These are phyloP conservation scores for Meiosimyza platycephala DNA, from an alignment of 2,888 invertebrate species.

Conservation along the genomic window DNA sequence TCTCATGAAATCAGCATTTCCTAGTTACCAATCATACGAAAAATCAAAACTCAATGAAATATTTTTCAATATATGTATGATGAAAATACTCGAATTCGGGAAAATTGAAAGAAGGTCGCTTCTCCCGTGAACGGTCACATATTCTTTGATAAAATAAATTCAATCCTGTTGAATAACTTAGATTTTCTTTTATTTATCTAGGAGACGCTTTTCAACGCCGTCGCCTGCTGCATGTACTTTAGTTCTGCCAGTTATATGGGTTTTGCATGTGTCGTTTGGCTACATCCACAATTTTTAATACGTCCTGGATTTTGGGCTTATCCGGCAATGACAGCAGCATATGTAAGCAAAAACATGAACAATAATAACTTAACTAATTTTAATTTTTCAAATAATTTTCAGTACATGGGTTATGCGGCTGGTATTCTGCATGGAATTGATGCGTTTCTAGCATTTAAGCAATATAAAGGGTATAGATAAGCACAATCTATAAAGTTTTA, in stretches of 20 bases:
- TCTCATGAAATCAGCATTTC: too few species aligned
- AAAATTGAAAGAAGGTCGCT: too few species aligned
- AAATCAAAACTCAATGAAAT: too few species aligned
- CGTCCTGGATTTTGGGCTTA: slow-evolving; percentile 83
- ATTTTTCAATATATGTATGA: too few species aligned
- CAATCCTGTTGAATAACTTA: neutral
- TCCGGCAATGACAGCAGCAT: slow-evolving; percentile 89
- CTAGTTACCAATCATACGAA: too few species aligned
- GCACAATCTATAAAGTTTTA: too few species aligned
- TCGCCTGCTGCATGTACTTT: slow-evolving; percentile 82
- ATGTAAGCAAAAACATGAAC: slow-evolving; percentile 73
- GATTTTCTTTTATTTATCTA: slow-evolving; percentile 62
- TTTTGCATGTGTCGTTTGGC: slow-evolving; percentile 80
- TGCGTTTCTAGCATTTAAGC: slow-evolving; percentile 80
- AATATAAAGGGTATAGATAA: slow-evolving; percentile 74
- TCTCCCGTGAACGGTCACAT: too few species aligned
- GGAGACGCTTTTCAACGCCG: slow-evolving; percentile 84
- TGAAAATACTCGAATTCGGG: too few species aligned
- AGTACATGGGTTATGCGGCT: slow-evolving; percentile 83
- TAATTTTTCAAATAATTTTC: slow-evolving; percentile 52
- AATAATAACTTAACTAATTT: neutral
- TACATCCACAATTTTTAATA: slow-evolving; percentile 80
- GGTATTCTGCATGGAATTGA: slow-evolving; percentile 83
- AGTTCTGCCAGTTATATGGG: slow-evolving; percentile 85
- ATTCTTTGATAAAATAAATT: too few species aligned